Evolutionary conservation across 2,888 invertebrate genomes (phyloP), one percentile per base, ranked within the genome.

Genomic region (Hecatera dysodea): DNA sequence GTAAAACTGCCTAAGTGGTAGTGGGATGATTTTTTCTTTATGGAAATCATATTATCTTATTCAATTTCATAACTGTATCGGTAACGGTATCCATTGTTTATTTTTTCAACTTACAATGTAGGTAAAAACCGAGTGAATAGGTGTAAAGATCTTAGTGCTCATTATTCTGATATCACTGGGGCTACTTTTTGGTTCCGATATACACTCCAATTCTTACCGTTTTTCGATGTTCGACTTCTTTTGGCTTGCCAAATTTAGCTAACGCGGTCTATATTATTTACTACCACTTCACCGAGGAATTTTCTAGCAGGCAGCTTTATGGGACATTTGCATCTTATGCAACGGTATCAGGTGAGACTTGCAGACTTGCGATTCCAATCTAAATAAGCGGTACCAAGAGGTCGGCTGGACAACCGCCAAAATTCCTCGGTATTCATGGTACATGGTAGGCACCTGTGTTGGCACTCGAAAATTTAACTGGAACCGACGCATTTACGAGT

Each of bases 391-490:
- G 44, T 84, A 72, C 85, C 83, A 78, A 84, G 77, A 83, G 84
- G 82, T 86, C 71, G 80, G 67, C 88, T 93, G 93, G 93, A 91
- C 70, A 53, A 61, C 57, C 63, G 92, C 93, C 94, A 94, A 90
- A 78, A 90, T 90, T 91, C 85, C 90, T 88, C n/a, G n/a, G n/a
- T n/a, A 89, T 92, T 92, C 92, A 91, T 91, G 46, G 67, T 60
- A 90, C 52, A 39, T 15, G 66, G n/a, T 63, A 24, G 60, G 53
- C 22, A 53, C 65, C 55, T n/a, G 87, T 89, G 90, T 91, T 92
- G 86, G 86, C 83, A 88, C 75, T 90, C 86, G 86, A 89, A 92
- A 91, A 89, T 90, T 89, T 87, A 88, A 86, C 86, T 75, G 81
- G 84, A 85, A 78, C 78, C 78, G 82, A 83, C 75, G 82, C 85